Conservation (phyloP, 1,140 invertebrate species). For the Pararge aegeria region DNA sequence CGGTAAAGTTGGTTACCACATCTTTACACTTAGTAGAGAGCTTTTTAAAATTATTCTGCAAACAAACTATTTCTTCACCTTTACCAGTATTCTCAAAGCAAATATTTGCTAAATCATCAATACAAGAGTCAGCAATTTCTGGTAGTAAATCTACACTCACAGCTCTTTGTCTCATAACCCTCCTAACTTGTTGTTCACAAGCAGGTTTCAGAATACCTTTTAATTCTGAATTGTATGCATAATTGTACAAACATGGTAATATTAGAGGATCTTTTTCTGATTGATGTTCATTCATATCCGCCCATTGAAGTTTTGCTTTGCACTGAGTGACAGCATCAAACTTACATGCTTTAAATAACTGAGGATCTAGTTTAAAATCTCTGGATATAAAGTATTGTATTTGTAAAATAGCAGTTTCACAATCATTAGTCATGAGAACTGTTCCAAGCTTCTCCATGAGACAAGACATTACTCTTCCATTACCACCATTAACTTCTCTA, state of each 20-base stretch:
- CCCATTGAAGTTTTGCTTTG: conserved; percentile 89
- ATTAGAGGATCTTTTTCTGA: conserved; percentile 86
- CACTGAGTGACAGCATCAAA: conserved; percentile 92
- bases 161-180: conserved; percentile 96
- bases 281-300: conserved; percentile 78
- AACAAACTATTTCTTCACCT: conserved; percentile 94
- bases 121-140: conserved; percentile 94
- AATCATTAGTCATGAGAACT: conserved; percentile 91
- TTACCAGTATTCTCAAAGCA: conserved; percentile 92
- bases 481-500: conserved; percentile 83
- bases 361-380: conserved; percentile 95
- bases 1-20: conserved; percentile 92
- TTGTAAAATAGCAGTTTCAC: conserved; percentile 94
- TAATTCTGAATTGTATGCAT: conserved; percentile 88
- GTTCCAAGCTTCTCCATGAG: conserved; percentile 95
- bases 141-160: conserved; percentile 95
- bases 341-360: conserved; percentile 92
- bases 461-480: conserved; percentile 93
- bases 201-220: conserved; percentile 82
- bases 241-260: conserved; percentile 95
- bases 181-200: conserved; percentile 90
- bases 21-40: conserved; percentile 84
- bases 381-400: conserved; percentile 98
- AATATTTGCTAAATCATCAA: conserved; percentile 90
- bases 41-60: conserved; percentile 94